Base-by-base conservation (phyloP, 2,888 invertebrate genomes). In the Pammene fasciana region DNA sequence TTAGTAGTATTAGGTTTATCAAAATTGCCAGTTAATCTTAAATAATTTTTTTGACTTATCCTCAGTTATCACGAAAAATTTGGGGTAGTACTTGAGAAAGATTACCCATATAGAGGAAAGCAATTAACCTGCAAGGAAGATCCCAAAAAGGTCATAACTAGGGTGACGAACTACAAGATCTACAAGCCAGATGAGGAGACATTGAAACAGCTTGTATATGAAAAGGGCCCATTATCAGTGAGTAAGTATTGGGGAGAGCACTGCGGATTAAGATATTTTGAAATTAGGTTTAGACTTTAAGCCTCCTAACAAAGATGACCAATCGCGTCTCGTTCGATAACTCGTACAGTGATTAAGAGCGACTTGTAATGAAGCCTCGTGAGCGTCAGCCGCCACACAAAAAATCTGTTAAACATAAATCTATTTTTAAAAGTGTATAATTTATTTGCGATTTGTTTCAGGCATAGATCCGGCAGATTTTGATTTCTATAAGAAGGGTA, bases 171-270 rank as follows among this genome's bases (percentile, higher is more conserved):
- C 7, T 54, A 36, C 54, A n/a, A 8, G 7, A 34, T 54, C n/a
- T 54, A 54, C 7, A 1, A 54, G n/a, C 10, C 46, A 2, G 48
- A 61, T 6, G 61, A 61, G 34, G 61, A 61, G 3, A 36, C 48
- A 9, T 45, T 65, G 9, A 54, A 55, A 26, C 26, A 55, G 16
- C 43, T 34, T 14, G 54, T 65, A 13, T 65, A 55, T 55, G 55
- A 26, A 34, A 55, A 14, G 11, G 64, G 64, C 8, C 64, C 64
- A 6, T 45, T 65, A 34, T 43, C 64, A n/a, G 50, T 65, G 11
- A 14, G 64, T 65, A 55, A 56, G 38, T 50, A 48, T 13, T 0
- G 6, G 7, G 38, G 38, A 38, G 2, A 38, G 38, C 6, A 38
- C 8, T 9, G 6, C 38, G 5, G 9, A 38, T 38, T 36, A 36